phyloP scores from a whole-genome alignment of 2,797 vertebrate genomes.

The Anguilla anguilla region DNA sequence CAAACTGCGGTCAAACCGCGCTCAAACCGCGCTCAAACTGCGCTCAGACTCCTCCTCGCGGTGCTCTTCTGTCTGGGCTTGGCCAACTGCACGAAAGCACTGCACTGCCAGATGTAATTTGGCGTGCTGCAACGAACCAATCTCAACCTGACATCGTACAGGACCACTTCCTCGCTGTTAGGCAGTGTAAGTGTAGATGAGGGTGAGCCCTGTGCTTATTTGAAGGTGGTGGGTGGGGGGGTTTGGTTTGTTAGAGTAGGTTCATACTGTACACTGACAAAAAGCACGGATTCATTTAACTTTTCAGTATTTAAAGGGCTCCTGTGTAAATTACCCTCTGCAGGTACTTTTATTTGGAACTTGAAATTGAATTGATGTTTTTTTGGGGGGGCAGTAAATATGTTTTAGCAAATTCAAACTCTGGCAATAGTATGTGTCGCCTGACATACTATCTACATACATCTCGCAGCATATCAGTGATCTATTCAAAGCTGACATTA shows the following conservation, averaged over 20 bases:
- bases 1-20: too few relatives aligned
- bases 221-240: neutral
- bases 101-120: slow-evolving; percentile 42
- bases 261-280: neutral
- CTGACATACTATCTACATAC: neutral
- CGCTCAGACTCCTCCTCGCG: neutral
- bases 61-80: slow-evolving; percentile 43
- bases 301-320: neutral
- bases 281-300: neutral
- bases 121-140: slow-evolving; percentile 31
- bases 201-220: neutral
- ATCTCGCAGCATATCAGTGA: neutral
- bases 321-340: neutral
- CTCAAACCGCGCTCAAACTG: too few relatives aligned
- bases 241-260: neutral
- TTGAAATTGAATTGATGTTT: neutral
- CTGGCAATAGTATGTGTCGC: neutral
- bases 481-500: neutral
- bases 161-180: neutral
- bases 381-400: neutral
- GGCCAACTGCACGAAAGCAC: slow-evolving; percentile 49
- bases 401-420: neutral
- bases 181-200: neutral
- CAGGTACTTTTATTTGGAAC: neutral
- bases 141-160: neutral